These are phyloP conservation scores for Procavia capensis DNA, from an alignment of 2,113 vertebrate genomes.

Conservation along the genomic window DNA sequence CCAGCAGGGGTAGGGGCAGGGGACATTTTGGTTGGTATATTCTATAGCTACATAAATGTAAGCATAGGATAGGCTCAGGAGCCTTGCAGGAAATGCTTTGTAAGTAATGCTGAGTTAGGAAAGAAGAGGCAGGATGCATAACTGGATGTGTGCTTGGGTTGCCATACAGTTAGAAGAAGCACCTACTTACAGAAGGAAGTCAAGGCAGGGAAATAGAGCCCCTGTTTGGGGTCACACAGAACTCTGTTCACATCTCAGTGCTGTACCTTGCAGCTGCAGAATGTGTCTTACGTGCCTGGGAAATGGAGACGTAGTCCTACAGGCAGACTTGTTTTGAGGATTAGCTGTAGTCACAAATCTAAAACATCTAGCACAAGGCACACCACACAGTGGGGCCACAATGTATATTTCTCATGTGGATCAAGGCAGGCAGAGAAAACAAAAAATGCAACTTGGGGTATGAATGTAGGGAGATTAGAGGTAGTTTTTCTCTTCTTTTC, in stretches of 20 bases:
- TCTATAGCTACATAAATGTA: neutral
- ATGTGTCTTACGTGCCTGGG: neutral
- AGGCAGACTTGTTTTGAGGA: neutral
- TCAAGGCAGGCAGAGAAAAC: rapidly evolving
- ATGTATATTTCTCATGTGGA: rapidly evolving
- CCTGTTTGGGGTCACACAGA: neutral
- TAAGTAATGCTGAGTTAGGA: neutral
- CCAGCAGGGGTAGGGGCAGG: neutral
- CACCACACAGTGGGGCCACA: rapidly evolving
- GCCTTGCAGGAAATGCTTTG: neutral
- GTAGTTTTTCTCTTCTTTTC: neutral
- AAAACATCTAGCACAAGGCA: neutral
- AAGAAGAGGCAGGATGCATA: neutral
- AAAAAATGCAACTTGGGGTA: neutral
- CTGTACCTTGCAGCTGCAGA: neutral
- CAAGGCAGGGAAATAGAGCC: neutral
- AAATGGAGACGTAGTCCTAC: neutral
- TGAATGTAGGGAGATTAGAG: no score
- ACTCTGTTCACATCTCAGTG: neutral
- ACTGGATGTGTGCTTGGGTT: neutral
- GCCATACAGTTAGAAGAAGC: neutral
- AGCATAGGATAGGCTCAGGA: neutral
- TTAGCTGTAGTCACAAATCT: neutral
- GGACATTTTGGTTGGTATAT: neutral
- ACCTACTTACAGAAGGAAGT: neutral